phyloP scores from a whole-genome alignment of 2,113 vertebrate species.

The Lucifuga dentata region DNA sequence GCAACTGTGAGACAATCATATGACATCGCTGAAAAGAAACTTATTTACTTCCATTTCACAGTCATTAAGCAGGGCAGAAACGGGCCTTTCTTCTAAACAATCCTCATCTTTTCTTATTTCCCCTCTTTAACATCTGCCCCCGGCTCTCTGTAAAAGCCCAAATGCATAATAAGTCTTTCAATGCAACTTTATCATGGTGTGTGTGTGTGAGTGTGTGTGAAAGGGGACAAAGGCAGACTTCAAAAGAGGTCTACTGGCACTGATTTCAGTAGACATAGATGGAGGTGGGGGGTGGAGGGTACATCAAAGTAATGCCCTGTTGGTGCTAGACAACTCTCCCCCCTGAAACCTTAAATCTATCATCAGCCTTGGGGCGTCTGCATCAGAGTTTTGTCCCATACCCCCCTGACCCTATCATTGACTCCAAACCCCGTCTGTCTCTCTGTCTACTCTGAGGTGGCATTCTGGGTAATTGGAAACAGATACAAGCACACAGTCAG shows the following conservation, averaged over 20 bases:
- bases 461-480: constrained; percentile 68
- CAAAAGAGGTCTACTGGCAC: constrained; percentile 73
- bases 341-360: constrained; percentile 71
- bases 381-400: constrained; percentile 57
- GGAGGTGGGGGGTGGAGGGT: constrained; percentile 47
- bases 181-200: constrained; percentile 52
- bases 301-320: constrained; percentile 80
- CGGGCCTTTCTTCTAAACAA: constrained; percentile 44
- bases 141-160: constrained; percentile 26
- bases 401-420: constrained; percentile 76
- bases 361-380: constrained; percentile 66
- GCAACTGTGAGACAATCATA: neutral
- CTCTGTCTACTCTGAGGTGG: constrained; percentile 53
- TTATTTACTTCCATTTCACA: constrained; percentile 71
- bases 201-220: constrained; percentile 7
- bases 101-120: constrained; percentile 55
- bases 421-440: constrained; percentile 55
- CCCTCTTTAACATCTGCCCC: constrained; percentile 45
- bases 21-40: constrained; percentile 32
- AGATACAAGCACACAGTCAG: constrained; percentile 39
- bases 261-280: constrained; percentile 61
- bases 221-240: constrained; percentile 48
- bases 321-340: constrained; percentile 55
- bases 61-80: constrained; percentile 49
- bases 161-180: constrained; percentile 52